Evolutionary conservation across 2,113 vertebrate species (phyloP).

Genomic region (Channa maculata): DNA sequence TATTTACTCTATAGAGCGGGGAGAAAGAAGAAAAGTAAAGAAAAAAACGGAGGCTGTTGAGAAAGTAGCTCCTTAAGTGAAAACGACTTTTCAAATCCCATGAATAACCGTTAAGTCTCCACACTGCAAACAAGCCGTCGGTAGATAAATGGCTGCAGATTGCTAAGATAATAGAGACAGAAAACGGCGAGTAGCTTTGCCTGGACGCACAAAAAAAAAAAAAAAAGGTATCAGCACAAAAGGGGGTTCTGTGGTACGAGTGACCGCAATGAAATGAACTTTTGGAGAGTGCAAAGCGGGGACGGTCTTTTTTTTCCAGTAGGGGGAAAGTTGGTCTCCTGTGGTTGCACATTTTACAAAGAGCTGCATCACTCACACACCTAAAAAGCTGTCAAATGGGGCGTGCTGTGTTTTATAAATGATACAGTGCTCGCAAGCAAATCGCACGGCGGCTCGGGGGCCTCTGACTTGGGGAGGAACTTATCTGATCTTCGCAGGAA

Average conservation of each 20-base stretch:
- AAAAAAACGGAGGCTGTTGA: conserved; percentile 30
- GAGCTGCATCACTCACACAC: conserved; percentile 60
- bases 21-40: not conserved
- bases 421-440: conserved; percentile 49
- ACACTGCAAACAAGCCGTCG: conserved; percentile 48
- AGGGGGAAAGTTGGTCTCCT: conserved; percentile 11
- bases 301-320: not conserved
- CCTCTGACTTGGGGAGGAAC: conserved; percentile 56
- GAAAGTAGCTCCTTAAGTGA: conserved; percentile 68
- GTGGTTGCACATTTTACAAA: conserved; percentile 42
- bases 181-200: conserved; percentile 46
- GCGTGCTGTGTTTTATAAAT: conserved; percentile 58
- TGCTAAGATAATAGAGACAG: conserved; percentile 49
- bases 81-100: conserved; percentile 64
- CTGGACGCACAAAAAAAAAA: not conserved
- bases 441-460: conserved; percentile 31
- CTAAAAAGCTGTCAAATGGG: conserved; percentile 60
- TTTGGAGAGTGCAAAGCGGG: conserved; percentile 20
- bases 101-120: conserved; percentile 68
- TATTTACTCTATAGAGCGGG: conserved; percentile 56
- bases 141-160: conserved; percentile 62
- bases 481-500: conserved; percentile 72
- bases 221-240: conserved; percentile 40
- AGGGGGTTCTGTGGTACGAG: not conserved
- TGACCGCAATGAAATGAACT: conserved; percentile 54